Conservation (phyloP, 2,888 invertebrate species). For the Agriopis marginaria region DNA sequence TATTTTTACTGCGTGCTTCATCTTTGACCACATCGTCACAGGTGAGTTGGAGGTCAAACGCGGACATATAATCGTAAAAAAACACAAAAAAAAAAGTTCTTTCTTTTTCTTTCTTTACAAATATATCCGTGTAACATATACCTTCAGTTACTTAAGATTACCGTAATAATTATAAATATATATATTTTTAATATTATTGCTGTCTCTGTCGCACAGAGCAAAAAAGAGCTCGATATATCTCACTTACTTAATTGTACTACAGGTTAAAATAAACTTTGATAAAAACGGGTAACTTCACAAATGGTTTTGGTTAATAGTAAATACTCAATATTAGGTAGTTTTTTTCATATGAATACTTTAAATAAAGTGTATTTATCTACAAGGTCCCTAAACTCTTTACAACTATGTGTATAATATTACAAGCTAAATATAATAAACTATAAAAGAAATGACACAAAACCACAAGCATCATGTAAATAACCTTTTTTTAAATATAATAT, state of each 20-base stretch:
- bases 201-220: slow-evolving; percentile 83
- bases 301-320: slow-evolving; percentile 58
- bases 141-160: slow-evolving; percentile 47
- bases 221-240: slow-evolving; percentile 78
- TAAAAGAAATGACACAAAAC: slow-evolving; percentile 53
- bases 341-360: slow-evolving; percentile 47
- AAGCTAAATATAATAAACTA: slow-evolving; percentile 62
- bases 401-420: slow-evolving; percentile 48
- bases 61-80: too few species aligned
- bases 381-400: slow-evolving; percentile 59
- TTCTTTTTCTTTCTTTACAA: too few species aligned
- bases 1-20: too few species aligned
- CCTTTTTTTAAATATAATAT: slow-evolving; percentile 52
- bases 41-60: too few species aligned
- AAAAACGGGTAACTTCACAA: slow-evolving; percentile 45
- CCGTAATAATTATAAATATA: slow-evolving; percentile 57
- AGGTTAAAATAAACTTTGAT: slow-evolving; percentile 43
- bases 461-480: slow-evolving; percentile 46
- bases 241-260: slow-evolving; percentile 71
- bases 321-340: slow-evolving; percentile 47
- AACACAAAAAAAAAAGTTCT: too few species aligned
- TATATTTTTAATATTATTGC: slow-evolving; percentile 70
- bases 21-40: too few species aligned
- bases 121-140: slow-evolving; percentile 38
- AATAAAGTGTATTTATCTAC: slow-evolving; percentile 49